Percentiles rank a stretch among this genome's conserved stretches.
Conservation (phyloP, 2,113 vertebrate species). For the Leucoraja erinaceus region DNA sequence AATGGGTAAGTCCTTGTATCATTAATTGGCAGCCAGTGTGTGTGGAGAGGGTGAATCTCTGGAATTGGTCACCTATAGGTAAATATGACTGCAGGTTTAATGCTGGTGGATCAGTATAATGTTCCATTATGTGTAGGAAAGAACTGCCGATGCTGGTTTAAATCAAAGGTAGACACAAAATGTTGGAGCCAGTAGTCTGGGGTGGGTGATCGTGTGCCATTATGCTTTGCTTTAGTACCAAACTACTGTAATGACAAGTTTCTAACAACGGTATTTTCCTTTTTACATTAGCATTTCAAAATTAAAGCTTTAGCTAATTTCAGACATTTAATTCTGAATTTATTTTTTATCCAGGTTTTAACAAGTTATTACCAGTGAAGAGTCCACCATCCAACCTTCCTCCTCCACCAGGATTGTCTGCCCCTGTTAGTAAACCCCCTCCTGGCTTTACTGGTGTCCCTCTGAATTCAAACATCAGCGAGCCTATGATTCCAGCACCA, state of each 20-base stretch:
- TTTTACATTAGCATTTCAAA: conserved; percentile 24
- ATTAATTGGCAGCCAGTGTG: background rate
- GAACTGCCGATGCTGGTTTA: too few species aligned
- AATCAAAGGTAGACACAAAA: too few species aligned
- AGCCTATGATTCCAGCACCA: conserved; percentile 53
- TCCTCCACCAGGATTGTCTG: conserved; percentile 69
- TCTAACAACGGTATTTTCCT: background rate
- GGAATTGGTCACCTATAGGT: background rate
- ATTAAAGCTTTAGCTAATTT: background rate
- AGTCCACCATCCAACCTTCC: conserved; percentile 48
- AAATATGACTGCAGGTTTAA: background rate
- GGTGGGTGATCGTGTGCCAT: background rate
- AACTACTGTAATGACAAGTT: conserved; percentile 12
- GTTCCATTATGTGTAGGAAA: background rate
- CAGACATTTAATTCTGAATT: conserved; percentile 21
- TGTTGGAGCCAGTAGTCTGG: too few species aligned
- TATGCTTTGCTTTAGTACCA: conserved; percentile 19
- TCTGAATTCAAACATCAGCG: conserved; percentile 65
- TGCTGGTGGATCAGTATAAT: background rate
- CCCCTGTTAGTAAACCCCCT: conserved; percentile 75
- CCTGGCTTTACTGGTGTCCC: conserved; percentile 84
- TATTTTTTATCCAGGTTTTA: conserved; percentile 69
- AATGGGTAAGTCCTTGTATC: background rate
- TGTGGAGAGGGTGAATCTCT: background rate
- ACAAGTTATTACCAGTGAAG: conserved; percentile 73